Percentiles rank a stretch among this genome's conserved stretches.
Conservation (phyloP, 1,140 invertebrate species). For the Rhyzopertha dominica region DNA sequence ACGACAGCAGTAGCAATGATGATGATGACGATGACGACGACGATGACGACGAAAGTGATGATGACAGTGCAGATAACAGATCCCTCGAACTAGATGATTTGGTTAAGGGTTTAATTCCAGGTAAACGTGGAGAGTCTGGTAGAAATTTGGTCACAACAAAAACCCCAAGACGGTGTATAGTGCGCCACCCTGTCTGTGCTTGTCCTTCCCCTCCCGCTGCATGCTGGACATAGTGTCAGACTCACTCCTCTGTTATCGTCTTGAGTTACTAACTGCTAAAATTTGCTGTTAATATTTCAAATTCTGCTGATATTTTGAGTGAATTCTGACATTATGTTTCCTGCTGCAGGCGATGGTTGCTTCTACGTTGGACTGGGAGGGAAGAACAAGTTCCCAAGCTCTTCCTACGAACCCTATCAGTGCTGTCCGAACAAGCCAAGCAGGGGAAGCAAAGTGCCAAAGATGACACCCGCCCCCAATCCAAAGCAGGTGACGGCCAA, state of each 20-base stretch:
- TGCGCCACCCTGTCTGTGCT: conserved; percentile 35
- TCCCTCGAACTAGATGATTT: conserved; percentile 43
- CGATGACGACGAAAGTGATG: conserved; percentile 49
- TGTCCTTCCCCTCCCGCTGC: conserved; percentile 35
- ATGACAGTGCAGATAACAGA: conserved; percentile 48
- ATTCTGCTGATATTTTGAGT: conserved; percentile 21
- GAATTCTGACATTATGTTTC: conserved; percentile 58
- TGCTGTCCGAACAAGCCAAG: conserved; percentile 81
- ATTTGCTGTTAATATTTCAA: conserved; percentile 9
- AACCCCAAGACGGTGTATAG: conserved; percentile 12
- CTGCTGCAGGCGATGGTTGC: conserved; percentile 84
- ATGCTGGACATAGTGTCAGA: conserved; percentile 47
- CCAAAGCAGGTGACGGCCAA: conserved; percentile 21
- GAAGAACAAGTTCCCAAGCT: conserved; percentile 69
- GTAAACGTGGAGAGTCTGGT: conserved; percentile 25
- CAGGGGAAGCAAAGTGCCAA: conserved; percentile 62
- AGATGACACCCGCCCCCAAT: conserved; percentile 37
- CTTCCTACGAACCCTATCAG: conserved; percentile 79
- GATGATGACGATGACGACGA: conserved; percentile 52
- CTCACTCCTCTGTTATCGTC: conserved; percentile 33
- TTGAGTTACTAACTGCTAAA: conserved; percentile 27
- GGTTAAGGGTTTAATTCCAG: conserved; percentile 34
- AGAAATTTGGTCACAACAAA: background rate
- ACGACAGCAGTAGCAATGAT: conserved; percentile 50
- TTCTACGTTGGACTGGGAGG: conserved; percentile 90